Percentiles rank a stretch among this genome's conserved stretches.
These are phyloP conservation scores for Drosophila kokeensis DNA, from an alignment of 2,888 invertebrate genomes.

Conservation along the genomic window DNA sequence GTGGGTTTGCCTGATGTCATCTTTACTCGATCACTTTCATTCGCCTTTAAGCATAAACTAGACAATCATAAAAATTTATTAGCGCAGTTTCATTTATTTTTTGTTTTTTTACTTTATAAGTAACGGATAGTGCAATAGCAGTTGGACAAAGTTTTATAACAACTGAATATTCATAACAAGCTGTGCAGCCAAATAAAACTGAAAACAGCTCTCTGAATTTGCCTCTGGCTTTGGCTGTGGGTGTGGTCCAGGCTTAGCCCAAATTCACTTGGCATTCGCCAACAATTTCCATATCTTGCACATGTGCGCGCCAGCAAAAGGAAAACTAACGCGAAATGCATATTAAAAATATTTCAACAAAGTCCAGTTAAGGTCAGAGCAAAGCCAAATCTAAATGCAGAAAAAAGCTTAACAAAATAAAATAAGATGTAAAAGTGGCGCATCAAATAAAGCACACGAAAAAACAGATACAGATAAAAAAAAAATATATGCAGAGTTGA, in stretches of 20 bases:
- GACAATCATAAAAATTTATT: conserved; percentile 9
- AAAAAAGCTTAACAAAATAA: conserved; percentile 25
- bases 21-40: background rate
- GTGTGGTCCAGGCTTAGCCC: conserved; percentile 35
- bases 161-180: conserved; percentile 58
- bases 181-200: conserved; percentile 19
- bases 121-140: conserved; percentile 6
- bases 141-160: conserved; percentile 39
- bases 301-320: conserved; percentile 30
- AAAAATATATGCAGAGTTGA: background rate
- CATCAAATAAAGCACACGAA: conserved; percentile 21
- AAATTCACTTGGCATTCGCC: conserved; percentile 33
- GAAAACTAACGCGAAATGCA: conserved; percentile 9
- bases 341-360: conserved; percentile 40
- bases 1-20: conserved; percentile 47
- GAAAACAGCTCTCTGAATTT: conserved; percentile 5
- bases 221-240: background rate
- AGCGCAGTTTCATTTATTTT: background rate
- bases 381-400: conserved; percentile 42
- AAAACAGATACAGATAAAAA: conserved; percentile 5
- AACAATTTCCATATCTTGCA: conserved; percentile 64
- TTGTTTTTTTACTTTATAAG: background rate
- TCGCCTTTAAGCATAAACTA: conserved; percentile 28
- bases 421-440: conserved; percentile 27
- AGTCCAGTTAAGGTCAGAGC: conserved; percentile 38